Evolutionary conservation across 2,888 invertebrate species (phyloP).

Genomic region (Neocrepidodera transversa): DNA sequence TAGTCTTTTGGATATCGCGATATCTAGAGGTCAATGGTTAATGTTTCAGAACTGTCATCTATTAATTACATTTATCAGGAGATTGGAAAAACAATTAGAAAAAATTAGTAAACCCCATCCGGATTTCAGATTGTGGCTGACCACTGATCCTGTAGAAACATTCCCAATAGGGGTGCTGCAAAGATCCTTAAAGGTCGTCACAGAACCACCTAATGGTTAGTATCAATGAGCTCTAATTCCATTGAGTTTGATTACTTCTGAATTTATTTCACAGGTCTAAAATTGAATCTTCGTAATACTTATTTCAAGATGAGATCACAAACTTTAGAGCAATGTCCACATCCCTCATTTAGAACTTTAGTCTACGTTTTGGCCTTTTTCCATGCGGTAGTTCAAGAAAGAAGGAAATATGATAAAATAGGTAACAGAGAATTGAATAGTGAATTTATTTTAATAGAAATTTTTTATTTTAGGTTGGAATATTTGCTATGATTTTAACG

Average conservation of each 20-base stretch:
- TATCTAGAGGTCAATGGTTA: conserved; percentile 85
- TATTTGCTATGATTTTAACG: conserved; percentile 91
- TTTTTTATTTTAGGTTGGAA: conserved; percentile 76
- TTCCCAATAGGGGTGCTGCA: conserved; percentile 90
- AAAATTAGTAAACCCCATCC: conserved; percentile 82
- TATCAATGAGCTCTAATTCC: conserved; percentile 59
- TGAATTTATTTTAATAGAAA: too few species aligned
- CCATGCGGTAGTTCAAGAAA: conserved; percentile 91
- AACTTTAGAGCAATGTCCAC: conserved; percentile 75
- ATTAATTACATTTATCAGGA: conserved; percentile 77
- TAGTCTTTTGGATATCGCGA: conserved; percentile 71
- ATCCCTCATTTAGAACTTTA: conserved; percentile 79
- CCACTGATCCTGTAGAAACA: conserved; percentile 84
- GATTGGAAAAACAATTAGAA: conserved; percentile 84
- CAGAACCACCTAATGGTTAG: conserved; percentile 87
- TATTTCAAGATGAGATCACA: conserved; percentile 85
- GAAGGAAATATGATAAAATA: conserved; percentile 91
- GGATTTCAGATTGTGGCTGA: conserved; percentile 91
- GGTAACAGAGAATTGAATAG: too few species aligned
- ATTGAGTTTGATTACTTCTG: background rate
- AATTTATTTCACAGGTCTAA: conserved; percentile 67
- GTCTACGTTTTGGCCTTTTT: conserved; percentile 91
- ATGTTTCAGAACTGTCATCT: conserved; percentile 94
- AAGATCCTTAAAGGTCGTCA: conserved; percentile 73
- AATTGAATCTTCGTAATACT: conserved; percentile 86